phyloP scores from a whole-genome alignment of 2,888 invertebrate genomes.

The Tachina fera region DNA sequence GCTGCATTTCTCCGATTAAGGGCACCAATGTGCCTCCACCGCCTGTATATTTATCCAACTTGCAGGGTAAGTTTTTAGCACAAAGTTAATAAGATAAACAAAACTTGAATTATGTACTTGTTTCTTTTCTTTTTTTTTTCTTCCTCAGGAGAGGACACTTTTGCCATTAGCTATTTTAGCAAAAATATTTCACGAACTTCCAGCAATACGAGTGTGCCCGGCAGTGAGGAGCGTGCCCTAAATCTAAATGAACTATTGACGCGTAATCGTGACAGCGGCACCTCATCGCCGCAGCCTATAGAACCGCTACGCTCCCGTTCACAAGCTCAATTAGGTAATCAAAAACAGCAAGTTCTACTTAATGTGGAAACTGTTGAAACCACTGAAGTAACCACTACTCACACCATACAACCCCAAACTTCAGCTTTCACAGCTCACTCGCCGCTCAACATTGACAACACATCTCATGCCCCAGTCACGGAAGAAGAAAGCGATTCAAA shows the following conservation, averaged over 20 bases:
- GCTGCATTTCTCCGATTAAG: slow-evolving; percentile 83
- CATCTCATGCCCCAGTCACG: slow-evolving; percentile 64
- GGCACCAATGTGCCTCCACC: slow-evolving; percentile 83
- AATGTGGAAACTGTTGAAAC: slow-evolving; percentile 80
- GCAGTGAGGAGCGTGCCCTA: slow-evolving; percentile 78
- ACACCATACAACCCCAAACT: slow-evolving; percentile 75
- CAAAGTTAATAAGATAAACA: not conserved
- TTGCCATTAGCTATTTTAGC: slow-evolving; percentile 77
- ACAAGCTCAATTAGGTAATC: slow-evolving; percentile 73
- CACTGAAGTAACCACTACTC: slow-evolving; percentile 79
- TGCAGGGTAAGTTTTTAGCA: slow-evolving; percentile 77
- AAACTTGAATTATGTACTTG: not conserved
- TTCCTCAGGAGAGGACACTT: slow-evolving; percentile 74
- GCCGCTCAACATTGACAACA: slow-evolving; percentile 64
- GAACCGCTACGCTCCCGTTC: slow-evolving; percentile 73
- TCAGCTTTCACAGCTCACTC: slow-evolving; percentile 68
- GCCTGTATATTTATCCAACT: slow-evolving; percentile 82
- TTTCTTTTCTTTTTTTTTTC: not conserved
- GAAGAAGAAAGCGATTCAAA: slow-evolving; percentile 83
- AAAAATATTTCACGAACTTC: slow-evolving; percentile 82
- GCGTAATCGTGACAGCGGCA: slow-evolving; percentile 82
- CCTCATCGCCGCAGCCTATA: slow-evolving; percentile 82
- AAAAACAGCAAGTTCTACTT: slow-evolving; percentile 76
- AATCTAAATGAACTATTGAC: slow-evolving; percentile 77
- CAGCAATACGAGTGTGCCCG: slow-evolving; percentile 80